Evolutionary conservation across 2,113 vertebrate genomes (phyloP).

Genomic region (Tetraodon nigroviridis): DNA sequence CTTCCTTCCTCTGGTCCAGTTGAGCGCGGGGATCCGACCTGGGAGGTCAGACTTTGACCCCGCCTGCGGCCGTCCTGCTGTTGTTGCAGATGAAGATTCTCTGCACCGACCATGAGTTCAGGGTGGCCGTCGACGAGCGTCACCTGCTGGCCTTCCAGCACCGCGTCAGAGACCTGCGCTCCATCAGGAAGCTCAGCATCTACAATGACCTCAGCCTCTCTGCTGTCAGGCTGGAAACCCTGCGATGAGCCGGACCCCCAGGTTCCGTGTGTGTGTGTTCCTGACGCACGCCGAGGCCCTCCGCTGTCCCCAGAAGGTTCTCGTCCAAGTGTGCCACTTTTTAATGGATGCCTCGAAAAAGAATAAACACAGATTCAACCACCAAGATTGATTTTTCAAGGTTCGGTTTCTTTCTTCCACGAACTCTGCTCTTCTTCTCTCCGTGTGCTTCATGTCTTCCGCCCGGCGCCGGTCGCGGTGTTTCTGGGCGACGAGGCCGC

Average conservation of each 20-base stretch:
- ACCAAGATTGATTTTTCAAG: too few species aligned
- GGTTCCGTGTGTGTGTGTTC: too few species aligned
- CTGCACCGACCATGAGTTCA: slow-evolving; percentile 26
- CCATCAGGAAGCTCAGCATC: slow-evolving; percentile 19
- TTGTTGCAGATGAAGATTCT: slow-evolving; percentile 54
- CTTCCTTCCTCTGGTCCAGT: too few species aligned
- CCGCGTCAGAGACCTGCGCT: slow-evolving; percentile 14
- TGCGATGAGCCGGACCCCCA: slow-evolving; percentile 7
- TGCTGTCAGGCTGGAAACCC: background rate
- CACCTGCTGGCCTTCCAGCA: slow-evolving; percentile 39
- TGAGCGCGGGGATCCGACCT: too few species aligned
- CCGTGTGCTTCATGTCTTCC: too few species aligned
- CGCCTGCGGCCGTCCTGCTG: too few species aligned
- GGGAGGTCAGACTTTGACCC: too few species aligned
- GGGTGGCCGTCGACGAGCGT: slow-evolving; percentile 26
- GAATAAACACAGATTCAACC: background rate
- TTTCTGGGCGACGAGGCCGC: background rate
- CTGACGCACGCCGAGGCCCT: background rate
- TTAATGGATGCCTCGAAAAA: background rate
- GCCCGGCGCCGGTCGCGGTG: background rate
- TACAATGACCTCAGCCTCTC: slow-evolving; percentile 30
- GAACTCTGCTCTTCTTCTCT: background rate
- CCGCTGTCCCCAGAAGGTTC: background rate
- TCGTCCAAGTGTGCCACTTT: background rate
- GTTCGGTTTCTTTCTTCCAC: too few species aligned